A percentile compares a stretch with the other conserved stretches of the same genome.
These are phyloP conservation scores for Catocala fraxini DNA, from an alignment of 2,888 invertebrate genomes.

Conservation along the genomic window DNA sequence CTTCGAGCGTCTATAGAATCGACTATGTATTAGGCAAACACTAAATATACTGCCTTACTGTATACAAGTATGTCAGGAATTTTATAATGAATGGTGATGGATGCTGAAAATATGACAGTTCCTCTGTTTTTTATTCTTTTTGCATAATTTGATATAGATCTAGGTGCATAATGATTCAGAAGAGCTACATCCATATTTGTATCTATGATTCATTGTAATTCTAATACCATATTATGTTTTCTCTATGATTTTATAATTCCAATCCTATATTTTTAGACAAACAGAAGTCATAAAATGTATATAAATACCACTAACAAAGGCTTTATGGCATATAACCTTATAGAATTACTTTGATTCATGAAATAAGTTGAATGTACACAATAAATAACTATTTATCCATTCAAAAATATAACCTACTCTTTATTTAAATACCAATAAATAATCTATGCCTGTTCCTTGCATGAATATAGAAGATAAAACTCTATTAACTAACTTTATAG, in stretches of 20 bases:
- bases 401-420: too few relatives aligned
- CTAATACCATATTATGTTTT: background rate
- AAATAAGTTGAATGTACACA: too few relatives aligned
- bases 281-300: background rate
- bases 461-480: too few relatives aligned
- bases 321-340: too few relatives aligned
- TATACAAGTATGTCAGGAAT: constrained; percentile 16
- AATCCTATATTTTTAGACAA: background rate
- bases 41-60: constrained; percentile 20
- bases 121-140: constrained; percentile 12
- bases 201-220: background rate
- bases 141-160: constrained; percentile 22
- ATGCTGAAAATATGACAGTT: constrained; percentile 7
- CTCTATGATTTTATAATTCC: background rate
- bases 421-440: too few relatives aligned
- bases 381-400: too few relatives aligned
- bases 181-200: background rate
- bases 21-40: constrained; percentile 36
- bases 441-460: too few relatives aligned
- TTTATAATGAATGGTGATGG: constrained; percentile 19
- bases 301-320: too few relatives aligned
- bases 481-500: too few relatives aligned
- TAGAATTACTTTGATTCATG: too few relatives aligned
- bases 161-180: constrained; percentile 30
- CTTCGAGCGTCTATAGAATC: constrained; percentile 54